Conservation (phyloP, 2,888 invertebrate species). For the Laspeyria flexula region DNA sequence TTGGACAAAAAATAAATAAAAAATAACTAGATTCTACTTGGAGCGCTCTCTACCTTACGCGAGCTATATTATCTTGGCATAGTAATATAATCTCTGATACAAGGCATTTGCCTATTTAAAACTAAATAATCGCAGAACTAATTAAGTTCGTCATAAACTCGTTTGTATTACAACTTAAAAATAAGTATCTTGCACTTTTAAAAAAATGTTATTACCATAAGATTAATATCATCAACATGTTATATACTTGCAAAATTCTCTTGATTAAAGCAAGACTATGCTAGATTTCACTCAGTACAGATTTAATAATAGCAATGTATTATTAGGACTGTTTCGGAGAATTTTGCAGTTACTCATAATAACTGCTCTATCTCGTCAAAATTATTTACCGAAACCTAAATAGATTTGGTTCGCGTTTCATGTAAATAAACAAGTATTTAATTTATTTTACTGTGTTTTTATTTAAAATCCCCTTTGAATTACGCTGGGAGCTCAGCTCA, state of each 20-base stretch:
- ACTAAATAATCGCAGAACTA: constrained; percentile 45
- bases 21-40: constrained; percentile 12
- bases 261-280: constrained; percentile 36
- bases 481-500: too few relatives aligned
- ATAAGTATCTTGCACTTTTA: constrained; percentile 76
- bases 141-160: constrained; percentile 40
- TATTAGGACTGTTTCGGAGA: constrained; percentile 46
- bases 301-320: constrained; percentile 34
- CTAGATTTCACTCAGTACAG: constrained; percentile 14
- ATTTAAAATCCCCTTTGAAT: constrained; percentile 26
- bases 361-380: constrained; percentile 73
- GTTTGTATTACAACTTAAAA: constrained; percentile 76
- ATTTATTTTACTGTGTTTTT: constrained; percentile 68
- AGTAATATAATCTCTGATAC: constrained; percentile 45
- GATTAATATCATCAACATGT: constrained; percentile 55
- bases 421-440: constrained; percentile 86
- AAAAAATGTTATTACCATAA: constrained; percentile 71
- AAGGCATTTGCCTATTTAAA: constrained; percentile 43
- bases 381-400: constrained; percentile 70
- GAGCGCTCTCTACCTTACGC: constrained; percentile 50
- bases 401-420: constrained; percentile 83
- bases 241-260: constrained; percentile 63
- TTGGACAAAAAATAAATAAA: constrained; percentile 6
- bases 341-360: constrained; percentile 66
- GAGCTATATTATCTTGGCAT: constrained; percentile 46